A percentile compares a stretch with the other conserved stretches of the same genome.
Conservation (phyloP, 2,888 invertebrate genomes). For the Anarsia innoxiella region DNA sequence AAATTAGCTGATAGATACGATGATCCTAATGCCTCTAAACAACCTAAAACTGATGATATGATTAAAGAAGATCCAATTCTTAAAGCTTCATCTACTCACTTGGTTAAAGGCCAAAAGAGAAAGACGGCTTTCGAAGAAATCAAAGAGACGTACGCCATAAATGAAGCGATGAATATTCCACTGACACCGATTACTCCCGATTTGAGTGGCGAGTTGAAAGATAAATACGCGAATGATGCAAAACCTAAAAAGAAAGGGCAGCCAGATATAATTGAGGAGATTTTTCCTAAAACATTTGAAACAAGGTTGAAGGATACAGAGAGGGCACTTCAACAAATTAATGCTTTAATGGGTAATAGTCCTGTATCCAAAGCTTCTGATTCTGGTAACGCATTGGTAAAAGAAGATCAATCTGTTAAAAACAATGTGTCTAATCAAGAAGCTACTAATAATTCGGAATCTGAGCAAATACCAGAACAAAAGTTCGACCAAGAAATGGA, state of each 20-base stretch:
- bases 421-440: constrained; percentile 22
- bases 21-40: constrained; percentile 17
- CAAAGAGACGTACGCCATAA: constrained; percentile 51
- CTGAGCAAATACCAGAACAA: constrained; percentile 17
- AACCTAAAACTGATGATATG: constrained; percentile 7
- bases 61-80: constrained; percentile 36
- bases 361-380: too few relatives aligned
- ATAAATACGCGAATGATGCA: too few relatives aligned
- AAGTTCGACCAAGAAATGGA: constrained; percentile 46
- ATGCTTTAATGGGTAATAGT: not conserved
- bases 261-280: constrained; percentile 17
- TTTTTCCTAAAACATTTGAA: constrained; percentile 25
- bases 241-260: constrained; percentile 23
- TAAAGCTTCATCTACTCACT: constrained; percentile 45
- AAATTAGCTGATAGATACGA: constrained; percentile 55
- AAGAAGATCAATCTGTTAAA: not conserved
- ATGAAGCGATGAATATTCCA: constrained; percentile 52
- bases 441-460: not conserved
- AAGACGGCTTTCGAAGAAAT: constrained; percentile 44
- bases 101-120: constrained; percentile 37
- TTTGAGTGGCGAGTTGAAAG: constrained; percentile 29
- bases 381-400: not conserved
- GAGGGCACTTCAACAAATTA: constrained; percentile 39
- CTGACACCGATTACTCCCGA: constrained; percentile 40
- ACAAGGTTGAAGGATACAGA: constrained; percentile 50